Base-by-base conservation (phyloP, 2,888 invertebrate genomes). In the Hermaeophaga mercurialis region DNA sequence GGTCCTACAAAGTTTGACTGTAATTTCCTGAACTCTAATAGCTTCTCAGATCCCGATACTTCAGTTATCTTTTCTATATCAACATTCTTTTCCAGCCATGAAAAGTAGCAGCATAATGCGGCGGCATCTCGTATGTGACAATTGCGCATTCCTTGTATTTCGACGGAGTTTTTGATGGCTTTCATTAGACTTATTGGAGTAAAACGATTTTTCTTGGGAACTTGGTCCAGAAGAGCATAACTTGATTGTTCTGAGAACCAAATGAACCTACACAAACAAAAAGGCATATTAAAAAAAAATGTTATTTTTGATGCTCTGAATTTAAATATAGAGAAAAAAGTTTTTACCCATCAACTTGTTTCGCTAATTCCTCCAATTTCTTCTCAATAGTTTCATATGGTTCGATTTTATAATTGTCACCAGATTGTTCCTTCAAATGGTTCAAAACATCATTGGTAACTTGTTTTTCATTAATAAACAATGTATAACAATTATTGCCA, bases 181-280 rank as follows among this genome's bases (percentile, higher is more conserved):
- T 98, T 98, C 84, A 91, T 86, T 3, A 89, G 65, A 1, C 87
- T 84, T 0, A 96, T 84, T 0, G 96, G 94, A 0, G 93, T 92
- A 59, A 75, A 48, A 17, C 74, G 59, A 19, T 72, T 65, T 49
- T 75, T 73, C n/a, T 66, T 61, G 0, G 79, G 78, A 3, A 81
- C 71, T 2, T 73, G 39, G 48, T 72, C 73, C 3, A 71, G 72
- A 28, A 81, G 68, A 1, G 77, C 75, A 56, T 75, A 75, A 61
- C 70, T 77, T 1, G 76, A 71, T 9, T 59, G 55, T 24, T 76
- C 75, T 1, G 75, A 71, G 54, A 77, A 71, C 78, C 78, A 78
- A 3, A 73, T 68, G 24, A 57, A 68, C 9, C 52, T 52, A 11
- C n/a, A n/a, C n/a, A n/a, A n/a, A n/a, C n/a, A n/a, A n/a, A n/a